Conservation (phyloP, 2,797 vertebrate species). For the Cheirogaleus major region DNA sequence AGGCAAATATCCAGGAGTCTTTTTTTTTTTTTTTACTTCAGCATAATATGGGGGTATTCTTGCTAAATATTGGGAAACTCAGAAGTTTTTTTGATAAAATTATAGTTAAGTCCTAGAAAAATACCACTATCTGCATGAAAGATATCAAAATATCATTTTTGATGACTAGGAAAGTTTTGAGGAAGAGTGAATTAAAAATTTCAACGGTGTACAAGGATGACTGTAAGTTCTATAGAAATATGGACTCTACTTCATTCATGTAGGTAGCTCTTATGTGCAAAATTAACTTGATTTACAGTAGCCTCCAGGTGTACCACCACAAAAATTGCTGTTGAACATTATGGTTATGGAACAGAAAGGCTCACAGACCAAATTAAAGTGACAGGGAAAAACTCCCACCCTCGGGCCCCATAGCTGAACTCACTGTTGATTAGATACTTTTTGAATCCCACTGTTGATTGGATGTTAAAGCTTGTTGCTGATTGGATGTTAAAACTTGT, state of each 20-base stretch:
- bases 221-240: background rate
- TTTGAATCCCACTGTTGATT: too few relatives aligned
- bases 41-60: background rate
- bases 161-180: background rate
- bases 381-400: too few relatives aligned
- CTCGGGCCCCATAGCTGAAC: too few relatives aligned
- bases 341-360: background rate
- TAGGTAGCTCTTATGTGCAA: background rate
- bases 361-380: background rate
- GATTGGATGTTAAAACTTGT: too few relatives aligned
- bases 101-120: background rate
- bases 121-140: background rate
- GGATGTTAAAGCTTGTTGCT: too few relatives aligned
- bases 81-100: background rate
- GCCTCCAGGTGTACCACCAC: background rate
- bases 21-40: background rate
- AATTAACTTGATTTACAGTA: background rate
- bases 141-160: background rate
- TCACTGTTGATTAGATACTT: too few relatives aligned
- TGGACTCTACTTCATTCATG: background rate
- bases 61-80: background rate
- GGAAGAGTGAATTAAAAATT: background rate
- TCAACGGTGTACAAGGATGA: background rate
- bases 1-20: background rate
- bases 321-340: background rate